Evolutionary conservation across 2,888 invertebrate genomes (phyloP).

Genomic region (Brassicogethes aeneus): DNA sequence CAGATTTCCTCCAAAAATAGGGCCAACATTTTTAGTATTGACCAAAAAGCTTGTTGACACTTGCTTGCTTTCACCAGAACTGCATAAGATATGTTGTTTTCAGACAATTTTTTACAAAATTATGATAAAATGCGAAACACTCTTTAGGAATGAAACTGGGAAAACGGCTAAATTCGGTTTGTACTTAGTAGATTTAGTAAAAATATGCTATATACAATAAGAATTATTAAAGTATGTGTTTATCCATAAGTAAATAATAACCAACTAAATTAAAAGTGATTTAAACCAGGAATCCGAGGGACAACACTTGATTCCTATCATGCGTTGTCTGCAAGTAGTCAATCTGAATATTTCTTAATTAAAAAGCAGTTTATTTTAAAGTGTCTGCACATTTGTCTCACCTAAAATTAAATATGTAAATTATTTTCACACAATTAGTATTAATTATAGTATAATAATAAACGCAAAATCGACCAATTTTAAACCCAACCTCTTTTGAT

Average conservation of each 20-base stretch:
- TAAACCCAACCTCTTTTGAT: no score
- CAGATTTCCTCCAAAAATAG: neutral
- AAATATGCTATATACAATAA: no score
- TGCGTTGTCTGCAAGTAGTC: conserved; percentile 41
- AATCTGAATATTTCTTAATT: conserved; percentile 39
- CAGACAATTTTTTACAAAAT: no score
- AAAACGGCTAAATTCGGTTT: neutral
- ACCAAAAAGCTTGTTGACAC: no score
- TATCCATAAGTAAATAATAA: no score
- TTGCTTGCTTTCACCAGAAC: no score
- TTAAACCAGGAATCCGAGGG: conserved; percentile 30
- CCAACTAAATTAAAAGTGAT: conserved; percentile 1
- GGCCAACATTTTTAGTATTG: neutral
- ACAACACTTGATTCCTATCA: conserved; percentile 37
- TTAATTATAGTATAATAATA: no score
- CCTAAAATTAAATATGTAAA: conserved; percentile 49
- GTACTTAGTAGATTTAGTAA: neutral
- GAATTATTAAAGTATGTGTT: no score
- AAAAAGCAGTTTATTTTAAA: conserved; percentile 83
- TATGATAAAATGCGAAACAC: no score
- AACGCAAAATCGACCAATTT: no score
- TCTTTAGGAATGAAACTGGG: neutral
- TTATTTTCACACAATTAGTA: no score
- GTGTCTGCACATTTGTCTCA: conserved; percentile 92
- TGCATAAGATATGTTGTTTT: no score